These are phyloP conservation scores for Lissocephala sabroskyi DNA, from an alignment of 2,888 invertebrate species.

Conservation along the genomic window DNA sequence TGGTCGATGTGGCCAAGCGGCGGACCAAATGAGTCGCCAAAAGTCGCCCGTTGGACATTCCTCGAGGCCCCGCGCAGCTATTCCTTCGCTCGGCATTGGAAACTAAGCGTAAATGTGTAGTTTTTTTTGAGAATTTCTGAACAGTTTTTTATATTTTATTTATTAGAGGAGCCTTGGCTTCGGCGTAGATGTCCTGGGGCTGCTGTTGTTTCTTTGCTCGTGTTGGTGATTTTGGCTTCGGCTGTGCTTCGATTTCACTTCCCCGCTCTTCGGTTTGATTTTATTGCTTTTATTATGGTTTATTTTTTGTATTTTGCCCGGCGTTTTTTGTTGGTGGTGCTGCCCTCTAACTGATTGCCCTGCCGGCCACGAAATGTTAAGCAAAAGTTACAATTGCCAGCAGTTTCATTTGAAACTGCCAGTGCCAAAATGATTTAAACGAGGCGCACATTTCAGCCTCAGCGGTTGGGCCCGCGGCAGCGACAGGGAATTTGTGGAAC, in stretches of 20 bases:
- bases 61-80: too few relatives aligned
- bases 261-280: constrained; percentile 9
- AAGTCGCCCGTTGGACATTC: constrained; percentile 34
- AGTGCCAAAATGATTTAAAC: constrained; percentile 51
- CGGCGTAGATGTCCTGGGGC: neutral
- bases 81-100: too few relatives aligned
- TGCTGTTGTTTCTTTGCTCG: constrained; percentile 8
- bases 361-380: constrained; percentile 49
- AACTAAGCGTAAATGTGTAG: too few relatives aligned
- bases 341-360: constrained; percentile 40
- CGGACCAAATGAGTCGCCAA: constrained; percentile 28
- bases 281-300: constrained; percentile 14
- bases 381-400: constrained; percentile 45
- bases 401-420: constrained; percentile 58
- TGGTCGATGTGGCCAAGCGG: constrained; percentile 1
- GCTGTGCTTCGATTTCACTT: constrained; percentile 17
- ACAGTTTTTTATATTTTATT: neutral
- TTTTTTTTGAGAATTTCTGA: neutral
- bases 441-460: constrained; percentile 36
- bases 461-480: constrained; percentile 5
- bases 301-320: constrained; percentile 38
- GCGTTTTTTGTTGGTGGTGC: constrained; percentile 33
- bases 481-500: neutral
- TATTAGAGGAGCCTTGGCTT: neutral
- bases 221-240: constrained; percentile 13